Base-by-base conservation (phyloP, 2,888 invertebrate species). In the Drosophila atripex region DNA sequence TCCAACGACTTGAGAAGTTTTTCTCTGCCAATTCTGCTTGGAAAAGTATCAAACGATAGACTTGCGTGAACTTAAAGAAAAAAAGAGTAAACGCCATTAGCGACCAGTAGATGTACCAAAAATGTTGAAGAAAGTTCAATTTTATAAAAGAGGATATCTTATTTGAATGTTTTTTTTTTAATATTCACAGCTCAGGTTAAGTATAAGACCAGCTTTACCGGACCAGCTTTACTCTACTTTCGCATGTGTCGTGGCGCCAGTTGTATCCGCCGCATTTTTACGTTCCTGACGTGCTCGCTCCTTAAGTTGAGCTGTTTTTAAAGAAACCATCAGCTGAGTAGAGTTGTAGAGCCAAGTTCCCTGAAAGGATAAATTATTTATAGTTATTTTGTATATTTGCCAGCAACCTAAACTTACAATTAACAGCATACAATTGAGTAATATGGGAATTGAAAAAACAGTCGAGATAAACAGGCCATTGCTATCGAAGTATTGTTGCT, bases 401-500 rank as follows among this genome's bases (percentile, higher is more conserved):
- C 7, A 35, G 0, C 7, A 5, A 18, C 7, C 1, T 38, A 12
- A 25, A 95, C 97, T 95, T 93, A 98, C 97, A 94, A 98, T 96
- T 94, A 98, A 95, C 75, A 98, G 93, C 95, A 98, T 96, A 90
- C 97, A 98, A 92, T 97, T 98, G 55, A 98, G 93, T 63, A 98
- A 93, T 88, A 98, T 95, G 21, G 98, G 98, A 89, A 97, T 95
- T n/a, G 97, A 98, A 92, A 97, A 97, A 21, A 98, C 96, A 11
- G 97, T 94, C 0, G 98, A 98, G 93, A 98, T 97, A 90, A 98
- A 98, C 55, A 98, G 93, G 18, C 98, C 98, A 92, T 96, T 96
- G 86, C 96, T 96, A 91, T 98, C 98, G 91, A 98, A 98, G 91
- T 98, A 98, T 90, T 98, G 98, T 86, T 98, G 97, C 80, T 95